These are phyloP conservation scores for Hemiscyllium ocellatum DNA, from an alignment of 2,113 vertebrate genomes.

Conservation along the genomic window DNA sequence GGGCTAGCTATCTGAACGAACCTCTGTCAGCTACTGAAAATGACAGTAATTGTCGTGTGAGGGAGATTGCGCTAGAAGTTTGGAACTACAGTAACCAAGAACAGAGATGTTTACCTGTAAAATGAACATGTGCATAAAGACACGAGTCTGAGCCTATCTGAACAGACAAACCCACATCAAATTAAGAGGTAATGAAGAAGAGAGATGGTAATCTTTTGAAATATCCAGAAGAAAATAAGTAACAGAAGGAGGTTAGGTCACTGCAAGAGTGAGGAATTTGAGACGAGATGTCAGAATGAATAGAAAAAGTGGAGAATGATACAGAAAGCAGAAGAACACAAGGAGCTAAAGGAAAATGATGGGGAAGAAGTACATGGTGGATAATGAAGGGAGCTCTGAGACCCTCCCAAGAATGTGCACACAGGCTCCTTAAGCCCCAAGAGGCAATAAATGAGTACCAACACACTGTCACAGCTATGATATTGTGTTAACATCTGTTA, in stretches of 20 bases:
- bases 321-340: background rate
- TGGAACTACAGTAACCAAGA: too few species aligned
- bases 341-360: background rate
- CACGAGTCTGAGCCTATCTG: too few species aligned
- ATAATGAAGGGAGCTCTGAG: background rate
- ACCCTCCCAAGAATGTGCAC: background rate
- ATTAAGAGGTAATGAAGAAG: background rate
- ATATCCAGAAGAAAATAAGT: background rate
- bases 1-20: too few species aligned
- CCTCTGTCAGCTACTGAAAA: too few species aligned
- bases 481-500: background rate
- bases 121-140: too few species aligned
- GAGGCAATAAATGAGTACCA: background rate
- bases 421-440: background rate
- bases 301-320: background rate
- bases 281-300: background rate
- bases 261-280: background rate
- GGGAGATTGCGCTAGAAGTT: too few species aligned
- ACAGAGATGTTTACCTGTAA: too few species aligned
- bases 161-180: too few species aligned
- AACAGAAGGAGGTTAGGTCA: background rate
- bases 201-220: background rate
- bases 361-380: background rate
- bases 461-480: background rate
- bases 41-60: too few species aligned